phyloP scores from a whole-genome alignment of 1,140 invertebrate genomes.

The Mycetomoellerius zeteki region DNA sequence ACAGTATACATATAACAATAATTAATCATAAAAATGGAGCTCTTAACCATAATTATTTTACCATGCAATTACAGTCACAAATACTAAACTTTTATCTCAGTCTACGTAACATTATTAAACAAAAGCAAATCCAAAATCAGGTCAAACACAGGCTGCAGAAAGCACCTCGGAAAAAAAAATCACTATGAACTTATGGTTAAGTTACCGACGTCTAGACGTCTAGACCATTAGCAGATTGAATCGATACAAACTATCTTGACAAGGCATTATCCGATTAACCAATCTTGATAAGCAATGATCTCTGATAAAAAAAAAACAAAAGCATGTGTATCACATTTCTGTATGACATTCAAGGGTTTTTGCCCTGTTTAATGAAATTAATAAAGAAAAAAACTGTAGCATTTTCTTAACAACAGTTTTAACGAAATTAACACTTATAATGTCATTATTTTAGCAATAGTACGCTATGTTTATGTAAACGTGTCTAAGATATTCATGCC shows the following conservation, averaged over 20 bases:
- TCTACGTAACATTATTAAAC: background rate
- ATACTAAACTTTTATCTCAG: too few species aligned
- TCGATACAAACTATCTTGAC: conserved; percentile 55
- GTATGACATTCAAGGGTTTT: background rate
- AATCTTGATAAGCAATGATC: conserved; percentile 45
- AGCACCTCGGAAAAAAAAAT: conserved; percentile 35
- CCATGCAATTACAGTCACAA: too few species aligned
- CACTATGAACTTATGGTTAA: conserved; percentile 32
- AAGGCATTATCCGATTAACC: conserved; percentile 36
- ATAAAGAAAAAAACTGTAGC: background rate
- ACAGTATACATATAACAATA: too few species aligned
- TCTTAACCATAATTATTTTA: too few species aligned
- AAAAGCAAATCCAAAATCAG: conserved; percentile 20
- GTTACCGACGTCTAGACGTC: conserved; percentile 64
- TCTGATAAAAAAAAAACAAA: conserved; percentile 9
- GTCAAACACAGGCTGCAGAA: conserved; percentile 14
- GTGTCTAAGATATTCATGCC: conserved; percentile 14
- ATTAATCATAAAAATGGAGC: too few species aligned
- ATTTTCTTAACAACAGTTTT: background rate
- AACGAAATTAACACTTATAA: background rate
- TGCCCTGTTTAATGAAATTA: background rate
- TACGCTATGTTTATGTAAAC: background rate
- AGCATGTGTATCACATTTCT: conserved; percentile 14
- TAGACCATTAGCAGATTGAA: conserved; percentile 60
- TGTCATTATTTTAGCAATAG: background rate